Base-by-base conservation (phyloP, 2,888 invertebrate genomes). In the Amorpha juglandis region DNA sequence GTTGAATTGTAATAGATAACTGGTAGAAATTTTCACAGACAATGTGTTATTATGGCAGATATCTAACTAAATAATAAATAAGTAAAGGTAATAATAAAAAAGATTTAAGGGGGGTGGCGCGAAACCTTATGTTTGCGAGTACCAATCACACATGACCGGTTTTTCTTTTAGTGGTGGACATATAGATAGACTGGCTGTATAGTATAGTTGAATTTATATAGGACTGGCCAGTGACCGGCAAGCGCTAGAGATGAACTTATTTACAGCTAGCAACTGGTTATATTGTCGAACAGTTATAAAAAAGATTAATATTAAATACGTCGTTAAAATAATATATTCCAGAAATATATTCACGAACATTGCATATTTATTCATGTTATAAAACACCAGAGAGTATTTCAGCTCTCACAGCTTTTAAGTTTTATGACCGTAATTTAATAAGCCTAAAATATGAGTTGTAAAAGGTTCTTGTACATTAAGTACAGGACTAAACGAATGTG, bases 381-480 rank as follows among this genome's bases (percentile, higher is more conserved):
- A 58, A 58, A 58, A 58, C 58, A 19, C 7, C 7, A 11, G 38
- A 42, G 42, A 42, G 58, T 19, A 55, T 38, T 55, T 55, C 35
- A 55, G 35, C 35, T 55, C 58, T 12, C 55, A 35, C 55, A n/a
- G 58, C 38, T 58, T 55, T 58, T 58, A 42, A 58, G 38, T 58
- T 58, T 21, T 42, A 42, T 19, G 11, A 19, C 38, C 16, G 38
- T 50, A 19, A 50, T 38, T 58, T 42, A 58, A 58, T 42, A 58
- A 58, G 58, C 58, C 42, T 42, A 19, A 58, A 58, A 58, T 38
- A 19, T 2, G 48, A 63, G 42, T 50, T 50, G 50, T 52, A 55
- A 53, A 64, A 33, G 27, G 53, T 42, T 21, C 33, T 16, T n/a
- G 33, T 50, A 50, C 48, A 63, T 50, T 50, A 63, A 63, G 33